These are phyloP conservation scores for Formica selysi DNA, from an alignment of 1,140 invertebrate genomes.

Conservation along the genomic window DNA sequence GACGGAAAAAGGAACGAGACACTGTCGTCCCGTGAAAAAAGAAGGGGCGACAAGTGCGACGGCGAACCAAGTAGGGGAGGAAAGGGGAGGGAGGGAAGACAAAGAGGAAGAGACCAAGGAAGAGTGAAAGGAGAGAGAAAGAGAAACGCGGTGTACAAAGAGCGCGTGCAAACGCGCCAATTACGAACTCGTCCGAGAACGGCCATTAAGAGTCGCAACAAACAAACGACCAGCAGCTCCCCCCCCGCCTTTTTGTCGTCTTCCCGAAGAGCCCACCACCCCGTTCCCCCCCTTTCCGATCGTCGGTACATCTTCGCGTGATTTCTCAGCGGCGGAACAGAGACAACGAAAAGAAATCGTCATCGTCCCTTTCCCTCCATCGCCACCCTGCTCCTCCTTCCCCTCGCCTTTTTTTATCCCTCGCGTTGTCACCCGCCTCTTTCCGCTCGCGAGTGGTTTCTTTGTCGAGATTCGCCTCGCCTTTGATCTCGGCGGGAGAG, in stretches of 20 bases:
- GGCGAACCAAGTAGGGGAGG: conserved; percentile 5
- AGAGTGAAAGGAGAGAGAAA: conserved; percentile 44
- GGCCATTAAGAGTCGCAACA: conserved; percentile 76
- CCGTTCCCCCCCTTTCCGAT: conserved; percentile 61
- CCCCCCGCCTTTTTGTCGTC: conserved; percentile 75
- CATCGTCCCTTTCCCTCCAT: neutral
- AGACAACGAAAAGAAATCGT: neutral
- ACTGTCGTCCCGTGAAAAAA: neutral
- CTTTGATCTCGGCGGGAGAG: conserved; percentile 70
- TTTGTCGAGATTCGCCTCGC: conserved; percentile 67
- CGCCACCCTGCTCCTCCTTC: neutral
- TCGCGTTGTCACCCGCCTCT: neutral
- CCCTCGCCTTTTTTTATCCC: neutral
- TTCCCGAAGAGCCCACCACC: conserved; percentile 62
- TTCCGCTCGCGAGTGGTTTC: conserved; percentile 53
- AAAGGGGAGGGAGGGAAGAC: neutral
- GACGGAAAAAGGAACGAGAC: conserved; percentile 57
- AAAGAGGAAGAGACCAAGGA: neutral
- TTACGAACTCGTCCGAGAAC: conserved; percentile 77
- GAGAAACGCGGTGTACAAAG: conserved; percentile 44
- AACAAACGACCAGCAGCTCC: conserved; percentile 78
- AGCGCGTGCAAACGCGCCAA: conserved; percentile 73
- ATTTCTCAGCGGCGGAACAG: conserved; percentile 49
- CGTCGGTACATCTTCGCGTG: conserved; percentile 73
- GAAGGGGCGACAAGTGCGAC: conserved; percentile 30